These are phyloP conservation scores for Balanococcus diminutus DNA, from an alignment of 2,888 invertebrate genomes.

Conservation along the genomic window DNA sequence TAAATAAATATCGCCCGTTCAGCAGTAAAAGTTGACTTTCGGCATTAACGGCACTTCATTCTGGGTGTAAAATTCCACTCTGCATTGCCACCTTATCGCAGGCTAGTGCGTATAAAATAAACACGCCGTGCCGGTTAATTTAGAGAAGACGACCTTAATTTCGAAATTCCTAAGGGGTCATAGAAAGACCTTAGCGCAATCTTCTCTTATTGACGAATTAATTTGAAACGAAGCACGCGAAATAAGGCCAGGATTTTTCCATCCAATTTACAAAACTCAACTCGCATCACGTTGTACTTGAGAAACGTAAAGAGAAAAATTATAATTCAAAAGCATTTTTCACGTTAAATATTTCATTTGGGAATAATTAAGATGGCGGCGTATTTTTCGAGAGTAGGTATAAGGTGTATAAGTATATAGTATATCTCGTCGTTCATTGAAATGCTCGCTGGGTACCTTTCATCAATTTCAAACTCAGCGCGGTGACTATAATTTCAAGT, in stretches of 20 bases:
- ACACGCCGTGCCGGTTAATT: constrained; percentile 3
- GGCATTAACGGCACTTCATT: background rate
- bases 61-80: background rate
- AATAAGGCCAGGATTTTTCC: background rate
- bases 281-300: no score
- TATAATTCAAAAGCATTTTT: constrained; percentile 3
- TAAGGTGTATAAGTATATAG: no score
- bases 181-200: background rate
- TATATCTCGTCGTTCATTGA: no score
- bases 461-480: background rate
- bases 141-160: background rate
- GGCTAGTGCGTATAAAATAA: background rate
- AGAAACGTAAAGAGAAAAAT: background rate
- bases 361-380: constrained; percentile 2
- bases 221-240: background rate
- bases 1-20: background rate
- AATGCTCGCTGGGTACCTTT: background rate
- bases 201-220: constrained; percentile 19
- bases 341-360: constrained; percentile 16
- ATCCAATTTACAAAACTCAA: background rate
- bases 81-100: background rate
- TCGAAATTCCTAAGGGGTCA: background rate
- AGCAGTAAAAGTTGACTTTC: constrained; percentile 7
- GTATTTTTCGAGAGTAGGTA: background rate
- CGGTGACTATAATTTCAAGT: background rate